Evolutionary conservation across 2,888 invertebrate species (phyloP), one percentile per base, ranked within the genome.

Genomic region (Latrodectus hesperus): DNA sequence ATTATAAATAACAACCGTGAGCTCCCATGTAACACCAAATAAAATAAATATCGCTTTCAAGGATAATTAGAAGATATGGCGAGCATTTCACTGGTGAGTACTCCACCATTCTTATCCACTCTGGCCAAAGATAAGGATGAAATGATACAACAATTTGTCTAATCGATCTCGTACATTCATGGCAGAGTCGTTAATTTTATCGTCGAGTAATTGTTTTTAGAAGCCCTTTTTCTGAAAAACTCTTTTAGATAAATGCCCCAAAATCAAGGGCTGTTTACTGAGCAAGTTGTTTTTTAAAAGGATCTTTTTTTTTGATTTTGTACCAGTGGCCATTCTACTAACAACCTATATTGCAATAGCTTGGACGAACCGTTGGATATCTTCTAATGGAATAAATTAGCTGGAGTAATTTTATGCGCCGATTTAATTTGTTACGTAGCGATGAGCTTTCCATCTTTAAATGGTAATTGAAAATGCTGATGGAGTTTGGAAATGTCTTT

Each of bases 11-110:
- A 80, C 71, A 80, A 72, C 80, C 49, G 64, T 22, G 55, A 11
- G 70, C 22, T 38, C 14, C n/a, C 51, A 49, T 26, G 65, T 65
- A 77, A 55, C 38, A 38, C 51, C 11, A 65, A 60, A 49, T 70
- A 68, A 75, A 75, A 82, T 82, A 82, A 82, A 82, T 70, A 75
- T 68, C 68, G 68, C 75, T 75, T 74, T 82, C 82, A 51, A 49
- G 22, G 82, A 74, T 82, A 82, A 82, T 82, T 75, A 82, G 68
- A 75, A 82, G 82, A 82, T 82, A 82, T 82, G 74, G 75, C 68
- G 16, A 68, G 68, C 55, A 17, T 75, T 82, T 82, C 74, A 75
- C 17, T 68, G 60, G 10, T 12, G 73, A 73, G 51, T 73, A 52
- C 64, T 55, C 26, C 12, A 22, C 22, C 38, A 53, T 26, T 82